Percentiles rank a stretch among this genome's conserved stretches.
Evolutionary conservation across 2,113 vertebrate species (phyloP).

Genomic region (Tragulus kanchil): DNA sequence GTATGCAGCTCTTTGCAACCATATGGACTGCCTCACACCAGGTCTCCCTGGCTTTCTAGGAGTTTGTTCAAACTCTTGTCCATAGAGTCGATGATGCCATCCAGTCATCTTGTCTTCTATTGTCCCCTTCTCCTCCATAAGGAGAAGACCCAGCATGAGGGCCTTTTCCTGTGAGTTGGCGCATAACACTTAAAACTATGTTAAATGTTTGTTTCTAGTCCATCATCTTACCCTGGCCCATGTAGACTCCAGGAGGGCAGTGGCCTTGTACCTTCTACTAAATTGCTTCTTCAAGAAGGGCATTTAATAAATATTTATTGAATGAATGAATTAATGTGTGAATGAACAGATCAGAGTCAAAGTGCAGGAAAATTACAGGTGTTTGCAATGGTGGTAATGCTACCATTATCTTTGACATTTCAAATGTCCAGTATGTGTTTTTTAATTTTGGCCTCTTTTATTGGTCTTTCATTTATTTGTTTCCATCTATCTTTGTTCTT

Average conservation of each 20-base stretch:
- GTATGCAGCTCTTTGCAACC: no score
- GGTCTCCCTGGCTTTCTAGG: no score
- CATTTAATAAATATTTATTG: slow-evolving; percentile 15
- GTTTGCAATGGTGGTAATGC: background rate
- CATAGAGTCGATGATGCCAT: no score
- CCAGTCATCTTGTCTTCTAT: no score
- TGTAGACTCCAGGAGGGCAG: background rate
- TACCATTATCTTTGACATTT: background rate
- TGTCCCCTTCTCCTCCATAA: no score
- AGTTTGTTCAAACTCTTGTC: no score
- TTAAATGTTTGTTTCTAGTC: slow-evolving; percentile 9
- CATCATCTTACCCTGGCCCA: background rate
- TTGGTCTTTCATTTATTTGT: no score
- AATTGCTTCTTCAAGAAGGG: background rate
- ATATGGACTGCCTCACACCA: no score
- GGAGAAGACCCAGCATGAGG: no score
- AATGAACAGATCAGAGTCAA: background rate
- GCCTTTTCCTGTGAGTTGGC: no score
- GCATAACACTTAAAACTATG: background rate
- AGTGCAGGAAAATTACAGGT: background rate
- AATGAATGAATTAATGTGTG: slow-evolving; percentile 20
- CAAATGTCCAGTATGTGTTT: background rate
- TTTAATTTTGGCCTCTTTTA: background rate
- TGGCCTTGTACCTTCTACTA: background rate
- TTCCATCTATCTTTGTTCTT: no score